Percentiles rank a stretch among this genome's conserved stretches.
phyloP scores from a whole-genome alignment of 2,113 vertebrate species.

The Labeo catla region DNA sequence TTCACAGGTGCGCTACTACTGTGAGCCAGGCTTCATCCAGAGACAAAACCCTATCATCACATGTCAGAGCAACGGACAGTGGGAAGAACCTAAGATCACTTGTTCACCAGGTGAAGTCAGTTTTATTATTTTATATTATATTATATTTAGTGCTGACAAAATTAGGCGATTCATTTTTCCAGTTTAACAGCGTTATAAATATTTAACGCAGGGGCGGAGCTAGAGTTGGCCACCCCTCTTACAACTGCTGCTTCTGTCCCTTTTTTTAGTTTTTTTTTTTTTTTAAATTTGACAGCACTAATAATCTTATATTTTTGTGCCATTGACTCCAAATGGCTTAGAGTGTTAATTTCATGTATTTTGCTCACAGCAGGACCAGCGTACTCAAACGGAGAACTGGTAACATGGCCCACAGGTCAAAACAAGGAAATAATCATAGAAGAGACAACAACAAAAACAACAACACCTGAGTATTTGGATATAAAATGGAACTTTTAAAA shows the following conservation, averaged over 20 bases:
- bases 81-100: slow-evolving; percentile 84
- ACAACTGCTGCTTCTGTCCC: too few relatives aligned
- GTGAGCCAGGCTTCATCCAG: slow-evolving; percentile 80
- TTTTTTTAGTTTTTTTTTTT: too few relatives aligned
- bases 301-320: background rate
- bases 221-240: too few relatives aligned
- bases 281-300: too few relatives aligned
- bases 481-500: slow-evolving; percentile 67
- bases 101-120: slow-evolving; percentile 77
- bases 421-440: slow-evolving; percentile 45
- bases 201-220: too few relatives aligned
- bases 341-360: background rate
- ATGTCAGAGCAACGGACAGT: slow-evolving; percentile 82
- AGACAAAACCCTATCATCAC: slow-evolving; percentile 82
- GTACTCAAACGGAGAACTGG: slow-evolving; percentile 44
- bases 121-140: background rate
- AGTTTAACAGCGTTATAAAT: too few relatives aligned
- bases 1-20: slow-evolving; percentile 82
- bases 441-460: slow-evolving; percentile 56
- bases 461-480: slow-evolving; percentile 61
- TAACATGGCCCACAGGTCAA: slow-evolving; percentile 50
- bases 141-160: background rate
- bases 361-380: slow-evolving; percentile 35
- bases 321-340: background rate
- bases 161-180: too few relatives aligned